A percentile compares a stretch with the other conserved stretches of the same genome.
phyloP scores from a whole-genome alignment of 1,140 invertebrate genomes.

The Drosophila biarmipes region DNA sequence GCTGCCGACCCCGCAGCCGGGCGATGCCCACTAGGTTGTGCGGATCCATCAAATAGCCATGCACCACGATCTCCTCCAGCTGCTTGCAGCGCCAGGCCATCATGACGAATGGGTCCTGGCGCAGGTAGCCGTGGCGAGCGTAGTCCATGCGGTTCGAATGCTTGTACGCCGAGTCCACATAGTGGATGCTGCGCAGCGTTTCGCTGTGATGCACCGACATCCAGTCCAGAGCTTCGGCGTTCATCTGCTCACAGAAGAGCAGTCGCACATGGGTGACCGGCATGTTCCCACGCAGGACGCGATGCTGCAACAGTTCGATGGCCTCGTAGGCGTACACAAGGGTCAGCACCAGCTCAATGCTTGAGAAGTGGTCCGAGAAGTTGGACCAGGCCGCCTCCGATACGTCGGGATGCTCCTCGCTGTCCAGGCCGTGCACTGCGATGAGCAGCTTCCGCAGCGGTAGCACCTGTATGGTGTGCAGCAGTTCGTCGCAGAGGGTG shows the following conservation, averaged over 20 bases:
- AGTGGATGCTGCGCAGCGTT: conserved; percentile 88
- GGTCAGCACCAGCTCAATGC: conserved; percentile 88
- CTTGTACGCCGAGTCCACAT: conserved; percentile 88
- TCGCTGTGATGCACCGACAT: conserved; percentile 87
- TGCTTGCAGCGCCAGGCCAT: conserved; percentile 90
- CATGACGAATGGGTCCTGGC: conserved; percentile 90
- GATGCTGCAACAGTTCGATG: conserved; percentile 86
- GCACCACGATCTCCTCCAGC: conserved; percentile 88
- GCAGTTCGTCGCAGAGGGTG: conserved; percentile 88
- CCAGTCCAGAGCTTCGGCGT: conserved; percentile 85
- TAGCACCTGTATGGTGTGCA: conserved; percentile 79
- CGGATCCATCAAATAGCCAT: conserved; percentile 84
- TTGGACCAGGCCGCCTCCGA: conserved; percentile 88
- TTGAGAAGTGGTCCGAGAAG: conserved; percentile 86
- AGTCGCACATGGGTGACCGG: conserved; percentile 90
- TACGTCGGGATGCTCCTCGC: conserved; percentile 87
- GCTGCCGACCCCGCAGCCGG: conserved; percentile 87
- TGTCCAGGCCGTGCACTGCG: conserved; percentile 89
- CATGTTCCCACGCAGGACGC: conserved; percentile 89
- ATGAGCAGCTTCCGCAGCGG: conserved; percentile 88
- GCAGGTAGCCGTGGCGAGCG: conserved; percentile 49
- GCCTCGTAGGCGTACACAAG: conserved; percentile 91
- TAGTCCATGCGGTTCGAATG: conserved; percentile 72
- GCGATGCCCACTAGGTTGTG: conserved; percentile 89
- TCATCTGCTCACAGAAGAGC: conserved; percentile 90